Percentiles rank a stretch among this genome's conserved stretches.
Evolutionary conservation across 2,113 vertebrate species (phyloP).

Genomic region (Misgurnus mizolepis): DNA sequence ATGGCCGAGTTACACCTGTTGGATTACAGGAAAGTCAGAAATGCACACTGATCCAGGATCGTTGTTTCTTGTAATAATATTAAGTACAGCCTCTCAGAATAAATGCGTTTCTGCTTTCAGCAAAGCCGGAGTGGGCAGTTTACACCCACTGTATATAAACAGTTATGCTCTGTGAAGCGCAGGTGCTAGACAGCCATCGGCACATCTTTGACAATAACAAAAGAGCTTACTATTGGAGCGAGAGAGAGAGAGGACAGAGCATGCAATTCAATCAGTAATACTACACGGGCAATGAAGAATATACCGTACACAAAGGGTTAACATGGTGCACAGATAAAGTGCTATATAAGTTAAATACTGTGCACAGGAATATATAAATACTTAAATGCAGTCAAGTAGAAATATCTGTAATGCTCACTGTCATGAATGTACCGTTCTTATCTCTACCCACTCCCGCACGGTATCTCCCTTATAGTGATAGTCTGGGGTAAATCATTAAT

Average conservation of each 20-base stretch:
- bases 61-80: not conserved
- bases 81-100: not conserved
- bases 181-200: not conserved
- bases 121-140: not conserved
- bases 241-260: not conserved
- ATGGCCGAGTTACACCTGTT: slow-evolving; percentile 50
- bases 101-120: not conserved
- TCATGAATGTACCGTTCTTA: slow-evolving; percentile 65
- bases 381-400: not conserved
- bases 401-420: slow-evolving; percentile 46
- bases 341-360: not conserved
- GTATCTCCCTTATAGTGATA: not conserved
- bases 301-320: not conserved
- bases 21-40: not conserved
- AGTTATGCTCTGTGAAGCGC: not conserved
- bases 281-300: not conserved
- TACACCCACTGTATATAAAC: slow-evolving; percentile 1
- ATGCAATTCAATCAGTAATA: not conserved
- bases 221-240: not conserved
- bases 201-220: slow-evolving; percentile 23
- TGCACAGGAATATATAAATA: not conserved
- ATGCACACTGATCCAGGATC: slow-evolving; percentile 6
- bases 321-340: not conserved
- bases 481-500: slow-evolving; percentile 10
- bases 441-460: slow-evolving; percentile 37